Conservation (phyloP, 2,888 invertebrate genomes). For the Choristoneura rosaceana region DNA sequence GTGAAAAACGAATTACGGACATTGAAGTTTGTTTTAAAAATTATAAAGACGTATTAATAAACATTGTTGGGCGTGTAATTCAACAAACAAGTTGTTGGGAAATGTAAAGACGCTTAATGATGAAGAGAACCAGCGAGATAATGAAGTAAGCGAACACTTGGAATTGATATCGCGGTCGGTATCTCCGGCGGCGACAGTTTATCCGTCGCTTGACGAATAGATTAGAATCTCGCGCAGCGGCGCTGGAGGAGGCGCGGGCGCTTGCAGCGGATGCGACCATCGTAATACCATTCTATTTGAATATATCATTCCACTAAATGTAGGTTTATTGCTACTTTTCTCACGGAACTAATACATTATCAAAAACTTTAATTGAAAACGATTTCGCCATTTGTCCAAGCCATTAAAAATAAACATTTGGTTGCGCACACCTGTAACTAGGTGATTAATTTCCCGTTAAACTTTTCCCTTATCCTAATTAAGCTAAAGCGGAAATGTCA, state of each 20-base stretch:
- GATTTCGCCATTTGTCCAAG: constrained; percentile 78
- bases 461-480: constrained; percentile 60
- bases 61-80: constrained; percentile 20
- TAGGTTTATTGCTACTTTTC: constrained; percentile 85
- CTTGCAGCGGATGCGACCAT: constrained; percentile 79
- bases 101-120: constrained; percentile 37
- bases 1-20: neutral
- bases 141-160: constrained; percentile 55
- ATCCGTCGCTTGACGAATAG: constrained; percentile 79
- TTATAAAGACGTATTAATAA: constrained; percentile 10
- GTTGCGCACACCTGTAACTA: constrained; percentile 58
- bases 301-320: constrained; percentile 82
- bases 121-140: constrained; percentile 36
- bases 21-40: neutral
- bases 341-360: constrained; percentile 84
- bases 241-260: constrained; percentile 74
- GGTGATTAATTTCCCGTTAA: constrained; percentile 62
- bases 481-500: constrained; percentile 46
- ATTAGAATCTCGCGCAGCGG: constrained; percentile 68
- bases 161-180: constrained; percentile 63
- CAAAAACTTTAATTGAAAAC: constrained; percentile 80
- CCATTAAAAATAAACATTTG: constrained; percentile 66
- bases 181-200: constrained; percentile 71
- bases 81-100: constrained; percentile 27
- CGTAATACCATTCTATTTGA: constrained; percentile 82